These are phyloP conservation scores for Crocuta crocuta DNA, from an alignment of 2,113 vertebrate species.

Conservation along the genomic window DNA sequence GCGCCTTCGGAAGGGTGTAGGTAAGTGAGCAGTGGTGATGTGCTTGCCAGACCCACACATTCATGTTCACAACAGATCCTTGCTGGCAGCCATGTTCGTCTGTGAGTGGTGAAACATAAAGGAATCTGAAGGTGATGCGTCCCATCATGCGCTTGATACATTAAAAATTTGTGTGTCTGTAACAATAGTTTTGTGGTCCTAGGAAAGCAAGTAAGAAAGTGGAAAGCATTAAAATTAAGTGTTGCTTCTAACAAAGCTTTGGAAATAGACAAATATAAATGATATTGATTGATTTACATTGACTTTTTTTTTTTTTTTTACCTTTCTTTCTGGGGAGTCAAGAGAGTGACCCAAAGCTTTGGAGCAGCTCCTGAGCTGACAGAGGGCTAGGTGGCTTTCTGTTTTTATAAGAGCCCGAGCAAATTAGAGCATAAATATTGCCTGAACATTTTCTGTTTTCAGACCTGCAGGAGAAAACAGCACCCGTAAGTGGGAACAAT, in stretches of 20 bases:
- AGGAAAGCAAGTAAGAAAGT: constrained; percentile 41
- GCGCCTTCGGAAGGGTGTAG: not conserved
- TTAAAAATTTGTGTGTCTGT: constrained; percentile 24
- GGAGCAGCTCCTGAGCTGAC: not conserved
- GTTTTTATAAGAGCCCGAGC: not conserved
- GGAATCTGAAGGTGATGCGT: not conserved
- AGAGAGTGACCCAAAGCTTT: not conserved
- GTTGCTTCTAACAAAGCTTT: constrained; percentile 39
- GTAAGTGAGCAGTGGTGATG: not conserved
- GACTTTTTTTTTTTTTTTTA: not conserved
- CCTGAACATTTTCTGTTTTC: constrained; percentile 60
- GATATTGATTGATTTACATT: constrained; percentile 1
- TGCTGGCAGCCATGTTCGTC: constrained; percentile 22
- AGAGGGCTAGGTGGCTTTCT: constrained; percentile 31
- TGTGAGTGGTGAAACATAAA: constrained; percentile 2
- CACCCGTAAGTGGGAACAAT: constrained; percentile 67
- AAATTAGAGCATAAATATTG: constrained; percentile 46
- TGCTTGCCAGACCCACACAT: not conserved
- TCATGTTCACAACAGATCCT: not conserved
- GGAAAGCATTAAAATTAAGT: not conserved
- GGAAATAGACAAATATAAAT: constrained; percentile 62
- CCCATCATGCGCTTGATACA: not conserved
- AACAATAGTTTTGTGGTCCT: not conserved
- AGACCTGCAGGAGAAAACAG: constrained; percentile 47
- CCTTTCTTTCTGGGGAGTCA: constrained; percentile 35